phyloP scores from a whole-genome alignment of 2,888 invertebrate species.

The Augiades crinisus region DNA sequence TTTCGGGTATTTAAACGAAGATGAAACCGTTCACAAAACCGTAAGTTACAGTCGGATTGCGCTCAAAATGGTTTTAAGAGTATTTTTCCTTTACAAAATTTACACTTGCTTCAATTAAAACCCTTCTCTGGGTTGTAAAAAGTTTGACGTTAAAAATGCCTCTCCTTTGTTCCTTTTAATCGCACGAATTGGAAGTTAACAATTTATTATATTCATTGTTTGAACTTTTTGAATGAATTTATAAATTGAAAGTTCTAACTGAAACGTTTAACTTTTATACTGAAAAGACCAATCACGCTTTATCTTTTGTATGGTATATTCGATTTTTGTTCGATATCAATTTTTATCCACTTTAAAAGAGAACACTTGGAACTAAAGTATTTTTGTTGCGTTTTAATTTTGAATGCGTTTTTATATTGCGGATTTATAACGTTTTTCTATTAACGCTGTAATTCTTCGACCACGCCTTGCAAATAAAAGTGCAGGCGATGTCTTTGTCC shows the following conservation, averaged over 20 bases:
- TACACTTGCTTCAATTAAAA: not conserved
- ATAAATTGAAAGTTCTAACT: conserved; percentile 14
- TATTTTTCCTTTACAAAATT: not conserved
- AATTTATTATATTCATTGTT: conserved; percentile 21
- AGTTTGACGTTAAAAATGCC: not conserved
- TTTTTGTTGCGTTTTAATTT: no score
- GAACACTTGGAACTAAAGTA: no score
- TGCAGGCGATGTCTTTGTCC: no score
- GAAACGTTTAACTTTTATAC: not conserved
- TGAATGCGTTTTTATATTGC: no score
- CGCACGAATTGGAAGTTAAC: conserved; percentile 4
- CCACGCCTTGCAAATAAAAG: not conserved
- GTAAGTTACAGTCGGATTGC: no score
- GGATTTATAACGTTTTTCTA: no score
- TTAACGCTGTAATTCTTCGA: no score
- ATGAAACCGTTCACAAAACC: no score
- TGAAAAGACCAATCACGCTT: not conserved
- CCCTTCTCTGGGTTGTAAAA: not conserved
- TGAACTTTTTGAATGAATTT: conserved; percentile 13
- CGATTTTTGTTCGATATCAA: not conserved
- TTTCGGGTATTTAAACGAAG: no score
- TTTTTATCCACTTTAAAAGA: not conserved
- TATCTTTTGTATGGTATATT: not conserved
- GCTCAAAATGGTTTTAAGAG: no score
- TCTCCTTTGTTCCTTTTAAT: conserved; percentile 6